Conservation (phyloP, 2,113 vertebrate genomes). For the Pelodiscus sinensis region DNA sequence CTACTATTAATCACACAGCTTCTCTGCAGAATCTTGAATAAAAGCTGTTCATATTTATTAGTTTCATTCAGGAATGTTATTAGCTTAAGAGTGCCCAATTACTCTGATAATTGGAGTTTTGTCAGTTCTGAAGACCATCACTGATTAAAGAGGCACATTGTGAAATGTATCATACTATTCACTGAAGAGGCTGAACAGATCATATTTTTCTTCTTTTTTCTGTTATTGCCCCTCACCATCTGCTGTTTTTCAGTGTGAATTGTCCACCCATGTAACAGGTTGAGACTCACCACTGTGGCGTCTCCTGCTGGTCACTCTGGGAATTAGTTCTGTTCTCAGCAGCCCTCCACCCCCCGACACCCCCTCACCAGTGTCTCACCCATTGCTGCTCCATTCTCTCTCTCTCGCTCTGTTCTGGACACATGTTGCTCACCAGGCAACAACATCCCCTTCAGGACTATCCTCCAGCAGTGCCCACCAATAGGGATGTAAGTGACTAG, state of each 20-base stretch:
- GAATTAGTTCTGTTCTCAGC: too few relatives aligned
- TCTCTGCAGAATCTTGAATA: background rate
- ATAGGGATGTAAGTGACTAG: too few relatives aligned
- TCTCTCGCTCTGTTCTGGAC: too few relatives aligned
- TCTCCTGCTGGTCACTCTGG: too few relatives aligned
- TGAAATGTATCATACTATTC: background rate
- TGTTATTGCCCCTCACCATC: background rate
- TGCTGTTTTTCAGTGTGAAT: background rate
- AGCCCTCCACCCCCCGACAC: too few relatives aligned
- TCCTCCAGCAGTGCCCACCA: too few relatives aligned
- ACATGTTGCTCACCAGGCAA: too few relatives aligned
- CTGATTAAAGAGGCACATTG: background rate
- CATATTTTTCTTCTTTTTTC: background rate
- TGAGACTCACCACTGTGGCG: too few relatives aligned
- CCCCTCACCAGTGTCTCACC: too few relatives aligned
- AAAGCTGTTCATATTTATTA: background rate
- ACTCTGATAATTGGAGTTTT: background rate
- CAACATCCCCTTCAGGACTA: too few relatives aligned
- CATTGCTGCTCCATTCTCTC: too few relatives aligned
- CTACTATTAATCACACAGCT: background rate
- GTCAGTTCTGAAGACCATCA: background rate
- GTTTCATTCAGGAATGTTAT: background rate
- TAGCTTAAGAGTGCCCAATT: background rate
- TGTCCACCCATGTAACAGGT: background rate
- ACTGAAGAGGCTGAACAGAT: background rate